Evolutionary conservation across 2,113 vertebrate species (phyloP), one percentile per base, ranked within the genome.

Genomic region (Archocentrus centrarchus): DNA sequence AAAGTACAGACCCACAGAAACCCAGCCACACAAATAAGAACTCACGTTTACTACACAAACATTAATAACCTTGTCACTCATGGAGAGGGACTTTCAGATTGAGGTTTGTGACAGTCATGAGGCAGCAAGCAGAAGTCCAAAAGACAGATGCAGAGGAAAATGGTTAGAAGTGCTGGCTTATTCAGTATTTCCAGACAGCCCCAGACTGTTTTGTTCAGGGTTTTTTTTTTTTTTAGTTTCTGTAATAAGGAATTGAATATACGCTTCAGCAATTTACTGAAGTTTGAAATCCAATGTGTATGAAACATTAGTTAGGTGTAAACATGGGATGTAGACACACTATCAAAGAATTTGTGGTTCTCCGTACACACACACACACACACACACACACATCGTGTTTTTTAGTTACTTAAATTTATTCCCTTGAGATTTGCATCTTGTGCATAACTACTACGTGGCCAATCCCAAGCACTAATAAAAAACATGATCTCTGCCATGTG

Each of bases 61-160:
- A 87, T 81, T 87, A 90, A 85, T 84, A 89, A 83, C 44, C 62
- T 64, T 90, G 89, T 87, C 86, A 83, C 22, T 87, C 89, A 88
- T 53, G 66, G 58, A 66, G 37, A 84, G 61, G 82, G 58, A 57
- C 81, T 93, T 86, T 86, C 62, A 89, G 64, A 41, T 50, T 30
- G 22, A 61, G 41, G 61, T 68, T 35, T 83, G 32, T n/a, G 66
- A 8, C 15, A 44, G 73, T 88, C 83, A 80, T 64, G 55, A 89
- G 59, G 75, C 27, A 39, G 77, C 18, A 47, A 78, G 62, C 86
- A 85, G 80, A 86, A 73, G 63, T 77, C 5, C 6, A 63, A 79
- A 58, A 62, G 22, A 86, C 2, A 75, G 77, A 90, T 59, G 77
- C 66, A 60, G 39, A 57, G 27, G 47, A 55, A 88, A 85, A 77